Conservation (phyloP, 2,797 vertebrate species). For the Spheniscus humboldti region DNA sequence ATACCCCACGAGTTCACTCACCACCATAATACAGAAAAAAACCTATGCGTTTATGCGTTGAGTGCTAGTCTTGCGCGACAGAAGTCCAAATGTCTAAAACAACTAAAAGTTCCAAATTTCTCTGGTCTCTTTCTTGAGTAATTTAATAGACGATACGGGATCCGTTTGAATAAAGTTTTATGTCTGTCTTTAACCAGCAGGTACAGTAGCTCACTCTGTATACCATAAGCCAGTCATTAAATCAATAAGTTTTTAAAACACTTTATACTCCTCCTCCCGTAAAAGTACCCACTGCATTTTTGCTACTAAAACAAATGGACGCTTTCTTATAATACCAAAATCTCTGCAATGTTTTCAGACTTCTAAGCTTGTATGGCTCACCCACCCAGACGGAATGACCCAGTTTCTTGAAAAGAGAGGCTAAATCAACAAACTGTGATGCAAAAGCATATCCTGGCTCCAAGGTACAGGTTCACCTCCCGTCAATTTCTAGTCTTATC, state of each 20-base stretch:
- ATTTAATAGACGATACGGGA: not conserved
- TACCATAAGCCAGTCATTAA: not conserved
- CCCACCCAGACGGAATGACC: not conserved
- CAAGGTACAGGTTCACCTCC: not conserved
- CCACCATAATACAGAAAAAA: not conserved
- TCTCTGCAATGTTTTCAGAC: not conserved
- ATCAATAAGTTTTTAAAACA: not conserved
- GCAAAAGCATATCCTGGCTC: not conserved
- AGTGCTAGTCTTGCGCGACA: not conserved
- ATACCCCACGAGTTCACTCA: not conserved
- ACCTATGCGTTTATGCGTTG: rapidly evolving
- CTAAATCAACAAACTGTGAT: not conserved
- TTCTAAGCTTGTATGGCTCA: not conserved
- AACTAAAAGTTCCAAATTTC: not conserved
- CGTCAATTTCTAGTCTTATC: not conserved
- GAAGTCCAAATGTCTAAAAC: not conserved
- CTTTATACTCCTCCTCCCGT: not conserved
- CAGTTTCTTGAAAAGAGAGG: not conserved
- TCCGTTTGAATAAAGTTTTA: not conserved
- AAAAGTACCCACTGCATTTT: not conserved
- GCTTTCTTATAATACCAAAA: not conserved
- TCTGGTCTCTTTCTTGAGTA: not conserved
- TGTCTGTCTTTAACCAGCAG: not conserved
- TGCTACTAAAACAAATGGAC: not conserved
- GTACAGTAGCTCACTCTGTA: not conserved